A percentile compares a stretch with the other conserved stretches of the same genome.
phyloP scores from a whole-genome alignment of 2,113 vertebrate genomes.

The Hirundichthys speculiger region DNA sequence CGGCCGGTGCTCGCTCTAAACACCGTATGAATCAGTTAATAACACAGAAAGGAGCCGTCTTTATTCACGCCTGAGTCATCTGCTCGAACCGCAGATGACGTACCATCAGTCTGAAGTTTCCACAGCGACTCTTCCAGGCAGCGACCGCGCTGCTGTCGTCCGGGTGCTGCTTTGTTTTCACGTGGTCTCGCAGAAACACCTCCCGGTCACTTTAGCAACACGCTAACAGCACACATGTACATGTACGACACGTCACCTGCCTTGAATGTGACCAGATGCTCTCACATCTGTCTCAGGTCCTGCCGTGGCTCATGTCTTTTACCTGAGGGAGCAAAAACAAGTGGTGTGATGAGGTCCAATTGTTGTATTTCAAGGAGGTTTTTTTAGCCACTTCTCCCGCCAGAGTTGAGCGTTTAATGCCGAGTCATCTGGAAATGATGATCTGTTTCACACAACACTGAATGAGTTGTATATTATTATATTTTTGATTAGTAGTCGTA shows the following conservation, averaged over 20 bases:
- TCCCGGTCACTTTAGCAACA: conserved; percentile 19
- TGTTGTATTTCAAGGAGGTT: conserved; percentile 38
- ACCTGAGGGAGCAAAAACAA: conserved; percentile 30
- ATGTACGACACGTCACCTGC: conserved; percentile 14
- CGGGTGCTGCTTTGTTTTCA: conserved; percentile 25
- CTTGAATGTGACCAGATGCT: conserved; percentile 34
- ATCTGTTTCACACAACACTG: conserved; percentile 29
- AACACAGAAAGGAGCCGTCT: conserved; percentile 33
- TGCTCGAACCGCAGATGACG: conserved; percentile 40
- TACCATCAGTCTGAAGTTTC: conserved; percentile 36
- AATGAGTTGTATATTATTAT: conserved; percentile 58
- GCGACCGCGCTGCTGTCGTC: conserved; percentile 25
- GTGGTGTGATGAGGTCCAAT: conserved; percentile 67
- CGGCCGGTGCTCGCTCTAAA: conserved; percentile 13
- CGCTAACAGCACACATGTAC: neutral
- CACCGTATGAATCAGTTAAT: conserved; percentile 60
- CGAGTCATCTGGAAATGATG: conserved; percentile 9
- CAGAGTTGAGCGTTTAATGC: conserved; percentile 17
- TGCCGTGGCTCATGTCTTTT: conserved; percentile 44
- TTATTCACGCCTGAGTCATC: conserved; percentile 51
- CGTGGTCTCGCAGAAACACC: conserved; percentile 19
- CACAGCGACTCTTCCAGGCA: conserved; percentile 22
- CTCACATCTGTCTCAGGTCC: conserved; percentile 47
- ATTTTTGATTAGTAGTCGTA: conserved; percentile 22
- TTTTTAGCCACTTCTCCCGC: neutral